These are phyloP conservation scores for Stichopus horrens DNA, from an alignment of 53 echinoderm and acorn worm genomes.

Conservation along the genomic window DNA sequence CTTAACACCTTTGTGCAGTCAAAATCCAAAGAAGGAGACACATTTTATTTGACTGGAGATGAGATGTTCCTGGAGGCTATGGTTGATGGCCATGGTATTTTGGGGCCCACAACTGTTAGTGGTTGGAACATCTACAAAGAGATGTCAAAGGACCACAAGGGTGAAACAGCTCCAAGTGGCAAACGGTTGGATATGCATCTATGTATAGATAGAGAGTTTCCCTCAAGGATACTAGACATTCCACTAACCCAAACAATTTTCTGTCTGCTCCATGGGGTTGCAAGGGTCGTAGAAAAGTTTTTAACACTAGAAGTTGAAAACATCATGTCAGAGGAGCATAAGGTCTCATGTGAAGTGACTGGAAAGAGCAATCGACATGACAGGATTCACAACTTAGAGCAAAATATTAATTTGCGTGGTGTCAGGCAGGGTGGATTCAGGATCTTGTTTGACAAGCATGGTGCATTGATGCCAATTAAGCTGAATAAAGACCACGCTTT, in stretches of 20 bases:
- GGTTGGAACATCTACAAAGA: slow-evolving; percentile 75
- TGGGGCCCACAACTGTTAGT: slow-evolving; percentile 54
- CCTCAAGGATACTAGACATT: not conserved
- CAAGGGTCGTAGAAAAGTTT: slow-evolving; percentile 58
- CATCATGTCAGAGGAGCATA: slow-evolving; percentile 11
- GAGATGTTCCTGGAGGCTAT: slow-evolving; percentile 67
- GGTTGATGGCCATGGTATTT: slow-evolving; percentile 57
- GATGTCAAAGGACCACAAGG: slow-evolving; percentile 47
- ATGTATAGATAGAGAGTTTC: not conserved
- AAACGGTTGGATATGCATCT: not conserved
- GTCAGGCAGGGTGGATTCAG: not conserved
- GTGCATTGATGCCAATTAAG: not conserved
- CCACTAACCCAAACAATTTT: not conserved
- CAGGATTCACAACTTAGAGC: not conserved
- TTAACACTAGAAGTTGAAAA: slow-evolving; percentile 58
- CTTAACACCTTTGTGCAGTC: not conserved
- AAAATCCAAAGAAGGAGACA: not conserved
- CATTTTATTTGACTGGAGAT: slow-evolving; percentile 50
- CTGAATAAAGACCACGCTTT: slow-evolving; percentile 25
- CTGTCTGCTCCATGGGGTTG: slow-evolving; percentile 3
- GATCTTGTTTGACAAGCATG: not conserved
- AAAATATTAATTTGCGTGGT: not conserved
- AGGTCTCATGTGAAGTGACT: too few relatives aligned
- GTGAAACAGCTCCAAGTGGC: not conserved
- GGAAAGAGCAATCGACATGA: too few relatives aligned